A percentile compares a stretch with the other conserved stretches of the same genome.
Evolutionary conservation across 2,113 vertebrate genomes (phyloP).

Genomic region (Vulpes lagopus): DNA sequence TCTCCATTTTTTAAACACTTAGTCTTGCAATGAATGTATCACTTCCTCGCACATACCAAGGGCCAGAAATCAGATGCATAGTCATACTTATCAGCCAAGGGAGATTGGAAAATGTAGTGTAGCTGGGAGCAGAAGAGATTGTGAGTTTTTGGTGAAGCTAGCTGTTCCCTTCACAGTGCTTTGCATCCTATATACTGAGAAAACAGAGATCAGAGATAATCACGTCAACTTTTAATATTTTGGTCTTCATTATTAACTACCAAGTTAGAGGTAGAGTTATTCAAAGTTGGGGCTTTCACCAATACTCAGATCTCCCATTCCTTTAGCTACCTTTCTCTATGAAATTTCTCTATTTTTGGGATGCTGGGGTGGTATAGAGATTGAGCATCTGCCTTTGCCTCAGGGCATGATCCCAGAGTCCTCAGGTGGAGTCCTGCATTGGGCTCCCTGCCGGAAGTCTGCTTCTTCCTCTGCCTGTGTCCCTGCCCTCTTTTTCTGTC

Average conservation of each 20-base stretch:
- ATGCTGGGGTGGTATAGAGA: no score
- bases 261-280: not conserved
- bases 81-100: not conserved
- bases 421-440: no score
- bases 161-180: not conserved
- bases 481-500: no score
- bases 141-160: not conserved
- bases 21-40: constrained; percentile 4
- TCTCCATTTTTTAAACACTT: not conserved
- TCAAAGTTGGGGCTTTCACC: not conserved
- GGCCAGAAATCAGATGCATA: not conserved
- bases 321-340: not conserved
- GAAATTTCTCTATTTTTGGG: not conserved
- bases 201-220: not conserved
- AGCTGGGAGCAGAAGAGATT: not conserved
- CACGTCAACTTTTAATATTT: not conserved
- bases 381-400: no score
- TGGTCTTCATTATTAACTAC: not conserved
- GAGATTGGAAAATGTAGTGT: not conserved
- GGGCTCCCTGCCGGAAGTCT: no score
- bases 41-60: not conserved
- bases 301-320: not conserved
- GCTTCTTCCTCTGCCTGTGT: no score
- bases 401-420: no score
- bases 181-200: not conserved